These are phyloP conservation scores for Phymanthus crucifer DNA, from an alignment of 92 coral and sea anemone genomes.

Conservation along the genomic window DNA sequence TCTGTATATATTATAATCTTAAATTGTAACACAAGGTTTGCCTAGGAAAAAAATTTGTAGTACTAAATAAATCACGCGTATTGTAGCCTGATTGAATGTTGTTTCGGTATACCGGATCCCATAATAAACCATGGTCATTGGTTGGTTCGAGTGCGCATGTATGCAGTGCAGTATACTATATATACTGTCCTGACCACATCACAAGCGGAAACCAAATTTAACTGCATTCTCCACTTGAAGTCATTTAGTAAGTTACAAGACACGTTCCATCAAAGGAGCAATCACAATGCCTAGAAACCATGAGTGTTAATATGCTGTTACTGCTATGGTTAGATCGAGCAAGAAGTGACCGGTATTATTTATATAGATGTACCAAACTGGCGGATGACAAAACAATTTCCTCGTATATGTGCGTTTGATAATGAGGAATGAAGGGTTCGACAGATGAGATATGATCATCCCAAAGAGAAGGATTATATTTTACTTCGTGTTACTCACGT, in stretches of 20 bases:
- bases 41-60: no score
- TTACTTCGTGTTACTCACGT: constrained; percentile 72
- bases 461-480: constrained; percentile 86
- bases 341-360: background rate
- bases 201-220: constrained; percentile 6
- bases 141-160: constrained; percentile 1
- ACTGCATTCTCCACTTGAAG: constrained; percentile 8
- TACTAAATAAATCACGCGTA: no score
- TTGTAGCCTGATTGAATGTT: no score
- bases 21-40: no score
- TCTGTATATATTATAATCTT: no score
- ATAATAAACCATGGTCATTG: background rate
- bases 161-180: background rate
- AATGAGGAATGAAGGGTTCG: background rate
- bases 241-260: background rate
- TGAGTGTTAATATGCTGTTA: background rate
- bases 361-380: background rate
- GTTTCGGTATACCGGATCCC: background rate
- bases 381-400: background rate
- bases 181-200: background rate
- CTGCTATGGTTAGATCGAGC: background rate
- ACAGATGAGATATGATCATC: constrained; percentile 59
- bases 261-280: background rate
- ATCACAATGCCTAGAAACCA: background rate
- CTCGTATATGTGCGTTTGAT: background rate